Conservation (phyloP, 1,140 invertebrate species). For the Lepidostoma basale region DNA sequence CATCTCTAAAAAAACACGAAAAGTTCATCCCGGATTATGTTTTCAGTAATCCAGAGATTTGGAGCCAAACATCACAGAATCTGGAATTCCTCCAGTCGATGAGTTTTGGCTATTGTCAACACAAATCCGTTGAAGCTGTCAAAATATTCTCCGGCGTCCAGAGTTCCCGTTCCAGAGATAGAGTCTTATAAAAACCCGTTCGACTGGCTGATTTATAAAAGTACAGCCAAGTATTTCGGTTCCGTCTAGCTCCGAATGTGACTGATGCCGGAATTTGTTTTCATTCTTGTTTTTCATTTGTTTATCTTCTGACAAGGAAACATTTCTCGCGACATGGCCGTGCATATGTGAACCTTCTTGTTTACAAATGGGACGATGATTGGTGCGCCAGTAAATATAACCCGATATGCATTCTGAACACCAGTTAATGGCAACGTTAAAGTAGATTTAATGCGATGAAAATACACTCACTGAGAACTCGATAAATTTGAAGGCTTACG, state of each 20-base stretch:
- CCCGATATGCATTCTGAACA: too few species aligned
- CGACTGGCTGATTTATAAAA: conserved; percentile 19
- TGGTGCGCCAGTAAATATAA: too few species aligned
- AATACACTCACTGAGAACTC: too few species aligned
- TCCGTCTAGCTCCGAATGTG: conserved; percentile 3
- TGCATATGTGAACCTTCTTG: background rate
- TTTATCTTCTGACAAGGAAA: conserved; percentile 11
- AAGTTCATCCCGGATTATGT: too few species aligned
- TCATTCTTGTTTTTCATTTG: conserved; percentile 26
- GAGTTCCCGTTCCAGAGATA: conserved; percentile 14
- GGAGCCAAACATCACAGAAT: background rate
- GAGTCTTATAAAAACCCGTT: conserved; percentile 20
- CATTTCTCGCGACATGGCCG: conserved; percentile 5
- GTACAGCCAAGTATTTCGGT: conserved; percentile 26
- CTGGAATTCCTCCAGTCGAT: conserved; percentile 10
- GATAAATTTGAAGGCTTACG: too few species aligned
- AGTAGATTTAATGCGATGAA: too few species aligned
- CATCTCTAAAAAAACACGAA: too few species aligned
- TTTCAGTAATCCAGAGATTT: background rate
- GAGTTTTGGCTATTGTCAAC: conserved; percentile 7
- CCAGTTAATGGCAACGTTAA: too few species aligned
- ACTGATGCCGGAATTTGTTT: conserved; percentile 20
- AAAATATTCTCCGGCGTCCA: conserved; percentile 16
- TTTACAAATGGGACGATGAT: too few species aligned
- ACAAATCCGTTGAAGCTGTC: conserved; percentile 19